phyloP scores from a whole-genome alignment of 1,140 invertebrate species.

The Goniozus legneri region DNA sequence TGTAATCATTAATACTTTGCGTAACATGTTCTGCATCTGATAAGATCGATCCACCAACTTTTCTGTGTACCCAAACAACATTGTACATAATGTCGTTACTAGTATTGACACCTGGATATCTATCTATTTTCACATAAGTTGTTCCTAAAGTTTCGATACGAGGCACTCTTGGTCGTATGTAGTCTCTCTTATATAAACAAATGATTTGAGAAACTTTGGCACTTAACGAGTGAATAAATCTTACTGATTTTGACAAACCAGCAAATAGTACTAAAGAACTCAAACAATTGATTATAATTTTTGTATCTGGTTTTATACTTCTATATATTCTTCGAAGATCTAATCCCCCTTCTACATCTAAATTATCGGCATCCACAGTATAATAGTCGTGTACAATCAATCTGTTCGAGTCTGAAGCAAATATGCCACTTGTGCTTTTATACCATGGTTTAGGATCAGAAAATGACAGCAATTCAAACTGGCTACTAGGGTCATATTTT shows the following conservation, averaged over 20 bases:
- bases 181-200: slow-evolving; percentile 44
- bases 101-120: slow-evolving; percentile 8
- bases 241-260: slow-evolving; percentile 31
- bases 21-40: slow-evolving; percentile 31
- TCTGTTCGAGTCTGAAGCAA: slow-evolving; percentile 22
- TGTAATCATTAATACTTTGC: slow-evolving; percentile 32
- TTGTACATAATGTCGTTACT: slow-evolving; percentile 33
- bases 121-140: slow-evolving; percentile 37
- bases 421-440: slow-evolving; percentile 16
- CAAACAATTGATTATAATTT: slow-evolving; percentile 42
- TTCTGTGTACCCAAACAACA: slow-evolving; percentile 27
- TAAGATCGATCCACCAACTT: slow-evolving; percentile 31
- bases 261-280: slow-evolving; percentile 35
- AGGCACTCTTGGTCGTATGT: slow-evolving; percentile 31
- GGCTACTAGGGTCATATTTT: slow-evolving; percentile 17
- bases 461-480: slow-evolving; percentile 36
- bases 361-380: slow-evolving; percentile 19
- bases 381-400: slow-evolving; percentile 42
- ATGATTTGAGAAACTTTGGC: slow-evolving; percentile 35
- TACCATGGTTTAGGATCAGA: slow-evolving; percentile 29
- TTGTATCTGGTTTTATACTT: slow-evolving; percentile 14
- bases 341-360: slow-evolving; percentile 26
- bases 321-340: no score
- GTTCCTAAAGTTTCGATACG: slow-evolving; percentile 42
- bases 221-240: slow-evolving; percentile 38